Evolutionary conservation across 2,888 invertebrate species (phyloP), one percentile per base, ranked within the genome.

Genomic region (Agrochola lychnidis): DNA sequence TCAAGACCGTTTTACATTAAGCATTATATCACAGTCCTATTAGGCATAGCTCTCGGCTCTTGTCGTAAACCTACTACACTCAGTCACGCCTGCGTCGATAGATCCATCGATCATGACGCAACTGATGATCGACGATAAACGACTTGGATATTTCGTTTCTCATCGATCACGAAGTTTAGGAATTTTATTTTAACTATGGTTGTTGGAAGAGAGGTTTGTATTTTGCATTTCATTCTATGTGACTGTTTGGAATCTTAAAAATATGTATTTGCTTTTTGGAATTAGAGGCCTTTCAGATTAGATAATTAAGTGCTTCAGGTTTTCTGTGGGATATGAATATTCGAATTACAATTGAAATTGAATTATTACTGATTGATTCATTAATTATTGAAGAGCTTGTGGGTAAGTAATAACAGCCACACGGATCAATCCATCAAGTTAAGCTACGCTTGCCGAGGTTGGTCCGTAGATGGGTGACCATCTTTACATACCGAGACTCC

Each of bases 11-110:
- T 57, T 73, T 62, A 57, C 66, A 79, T 70, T 66, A 9, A 67
- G 53, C 51, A 79, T 81, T 84, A 81, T 84, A 80, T 75, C 81
- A 82, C 53, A 57, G 40, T 42, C 45, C n/a, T 79, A 79, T 71
- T 84, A 80, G 61, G 14, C 14, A 36, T 72, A 67, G 70, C 70
- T 84, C 74, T 74, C 40, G 75, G 63, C 70, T 84, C 19, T 68
- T 66, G 67, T 81, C 64, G 36, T 57, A 30, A 19, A 64, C 48
- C 48, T 63, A 36, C 70, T 61, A 53, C 12, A 70, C 25, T 70
- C 36, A 70, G 81, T 73, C 83, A 84, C 73, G 79, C 62, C 73
- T 53, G 45, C 73, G 19, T 40, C 67, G 59, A 73, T 83, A 42
- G 61, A 70, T 40, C 12, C 36, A 81, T 81, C 70, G 70, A 73